phyloP scores from a whole-genome alignment of 2,888 invertebrate genomes.

The Tinea semifulvella region DNA sequence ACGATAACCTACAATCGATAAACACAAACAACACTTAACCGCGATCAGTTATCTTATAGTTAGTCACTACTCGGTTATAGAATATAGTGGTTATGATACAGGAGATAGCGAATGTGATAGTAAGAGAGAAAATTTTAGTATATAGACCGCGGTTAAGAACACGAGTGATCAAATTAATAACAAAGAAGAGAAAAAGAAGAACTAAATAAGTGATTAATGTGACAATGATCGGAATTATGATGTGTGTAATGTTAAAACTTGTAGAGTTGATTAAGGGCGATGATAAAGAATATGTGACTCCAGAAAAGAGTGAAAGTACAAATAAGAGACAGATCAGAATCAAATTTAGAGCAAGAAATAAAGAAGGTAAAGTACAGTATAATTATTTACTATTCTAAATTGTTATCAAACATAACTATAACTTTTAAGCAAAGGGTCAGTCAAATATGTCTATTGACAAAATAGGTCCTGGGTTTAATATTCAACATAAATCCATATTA shows the following conservation, averaged over 20 bases:
- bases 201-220: neutral
- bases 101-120: neutral
- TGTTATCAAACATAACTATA: no score
- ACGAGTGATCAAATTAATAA: neutral
- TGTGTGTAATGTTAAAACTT: slow-evolving; percentile 42
- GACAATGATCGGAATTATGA: slow-evolving; percentile 46
- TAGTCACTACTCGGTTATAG: neutral
- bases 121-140: neutral
- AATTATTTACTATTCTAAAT: no score
- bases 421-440: no score
- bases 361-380: slow-evolving; percentile 15
- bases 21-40: slow-evolving; percentile 18
- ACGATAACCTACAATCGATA: slow-evolving; percentile 48
- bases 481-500: no score
- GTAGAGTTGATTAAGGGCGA: slow-evolving; percentile 31
- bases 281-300: slow-evolving; percentile 18
- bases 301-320: slow-evolving; percentile 17
- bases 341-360: slow-evolving; percentile 22
- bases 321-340: slow-evolving; percentile 24
- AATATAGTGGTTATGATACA: neutral
- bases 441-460: no score
- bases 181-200: slow-evolving; percentile 35
- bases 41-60: neutral
- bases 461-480: no score
- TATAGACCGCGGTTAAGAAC: neutral